Conservation (phyloP, 1,140 invertebrate genomes). For the Drosophila baimaii region DNA sequence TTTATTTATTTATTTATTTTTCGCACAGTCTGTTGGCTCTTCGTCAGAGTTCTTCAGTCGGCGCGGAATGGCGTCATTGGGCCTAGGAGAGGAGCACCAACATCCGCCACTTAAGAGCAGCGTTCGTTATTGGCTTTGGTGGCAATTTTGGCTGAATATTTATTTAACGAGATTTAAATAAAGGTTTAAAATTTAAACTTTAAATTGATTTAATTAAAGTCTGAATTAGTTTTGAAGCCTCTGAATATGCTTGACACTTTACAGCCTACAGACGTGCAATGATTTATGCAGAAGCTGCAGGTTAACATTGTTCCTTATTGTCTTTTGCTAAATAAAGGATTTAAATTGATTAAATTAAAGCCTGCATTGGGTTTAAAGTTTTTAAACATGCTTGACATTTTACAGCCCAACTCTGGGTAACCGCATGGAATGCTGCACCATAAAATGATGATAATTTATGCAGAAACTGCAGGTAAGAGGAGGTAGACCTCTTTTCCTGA, state of each 20-base stretch:
- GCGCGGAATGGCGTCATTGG: constrained; percentile 28
- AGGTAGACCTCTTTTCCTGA: no score
- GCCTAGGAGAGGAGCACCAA: constrained; percentile 7
- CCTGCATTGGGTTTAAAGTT: no score
- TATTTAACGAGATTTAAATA: not conserved
- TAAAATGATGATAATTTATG: not conserved
- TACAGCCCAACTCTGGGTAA: not conserved
- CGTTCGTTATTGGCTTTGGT: not conserved
- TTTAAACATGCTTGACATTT: not conserved
- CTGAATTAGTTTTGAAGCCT: not conserved
- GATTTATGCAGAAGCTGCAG: no score
- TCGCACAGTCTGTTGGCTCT: constrained; percentile 13
- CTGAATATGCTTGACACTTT: not conserved
- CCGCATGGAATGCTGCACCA: not conserved
- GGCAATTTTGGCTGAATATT: not conserved
- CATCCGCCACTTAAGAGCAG: constrained; percentile 1
- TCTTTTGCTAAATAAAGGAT: not conserved
- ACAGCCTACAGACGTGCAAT: no score
- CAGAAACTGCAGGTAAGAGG: not conserved
- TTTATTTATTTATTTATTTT: constrained; percentile 10
- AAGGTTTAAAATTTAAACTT: not conserved
- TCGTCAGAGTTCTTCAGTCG: not conserved
- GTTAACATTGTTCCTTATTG: no score
- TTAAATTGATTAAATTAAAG: no score
- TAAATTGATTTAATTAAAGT: not conserved